Conservation (phyloP, 2,888 invertebrate species). For the Coenonympha glycerion region DNA sequence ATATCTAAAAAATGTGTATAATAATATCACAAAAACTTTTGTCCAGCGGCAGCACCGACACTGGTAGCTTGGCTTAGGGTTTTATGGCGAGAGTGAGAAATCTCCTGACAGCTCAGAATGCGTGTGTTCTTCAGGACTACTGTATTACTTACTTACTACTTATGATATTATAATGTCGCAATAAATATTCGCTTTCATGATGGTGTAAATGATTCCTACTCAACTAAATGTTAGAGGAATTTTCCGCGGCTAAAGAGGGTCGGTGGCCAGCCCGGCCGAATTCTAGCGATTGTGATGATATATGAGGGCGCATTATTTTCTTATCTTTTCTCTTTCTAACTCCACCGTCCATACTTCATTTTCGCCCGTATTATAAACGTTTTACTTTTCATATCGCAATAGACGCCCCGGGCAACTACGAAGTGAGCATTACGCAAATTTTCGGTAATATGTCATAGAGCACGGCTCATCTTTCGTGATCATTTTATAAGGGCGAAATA, state of each 20-base stretch:
- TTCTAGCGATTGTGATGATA: conserved; percentile 74
- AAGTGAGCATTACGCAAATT: conserved; percentile 66
- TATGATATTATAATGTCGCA: background rate
- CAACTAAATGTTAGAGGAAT: conserved; percentile 61
- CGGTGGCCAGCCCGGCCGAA: conserved; percentile 60
- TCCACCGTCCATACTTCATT: conserved; percentile 72
- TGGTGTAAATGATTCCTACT: conserved; percentile 17
- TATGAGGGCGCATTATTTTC: conserved; percentile 74
- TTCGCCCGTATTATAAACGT: conserved; percentile 66
- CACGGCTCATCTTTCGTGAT: conserved; percentile 39
- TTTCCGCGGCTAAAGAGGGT: conserved; percentile 65
- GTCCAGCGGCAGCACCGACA: too few relatives aligned
- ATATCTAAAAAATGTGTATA: too few relatives aligned
- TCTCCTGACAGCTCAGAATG: too few relatives aligned
- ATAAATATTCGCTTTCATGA: background rate
- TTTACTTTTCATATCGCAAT: conserved; percentile 69
- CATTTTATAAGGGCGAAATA: conserved; percentile 53
- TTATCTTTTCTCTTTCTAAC: conserved; percentile 75
- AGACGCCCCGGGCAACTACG: conserved; percentile 54
- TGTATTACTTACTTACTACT: too few relatives aligned
- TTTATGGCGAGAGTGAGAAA: too few relatives aligned
- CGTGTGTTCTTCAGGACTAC: too few relatives aligned
- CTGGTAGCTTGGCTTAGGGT: too few relatives aligned
- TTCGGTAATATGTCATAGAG: conserved; percentile 57
- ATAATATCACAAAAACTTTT: too few relatives aligned